Evolutionary conservation across 2,113 vertebrate species (phyloP).

Genomic region (Laticauda laticaudata): DNA sequence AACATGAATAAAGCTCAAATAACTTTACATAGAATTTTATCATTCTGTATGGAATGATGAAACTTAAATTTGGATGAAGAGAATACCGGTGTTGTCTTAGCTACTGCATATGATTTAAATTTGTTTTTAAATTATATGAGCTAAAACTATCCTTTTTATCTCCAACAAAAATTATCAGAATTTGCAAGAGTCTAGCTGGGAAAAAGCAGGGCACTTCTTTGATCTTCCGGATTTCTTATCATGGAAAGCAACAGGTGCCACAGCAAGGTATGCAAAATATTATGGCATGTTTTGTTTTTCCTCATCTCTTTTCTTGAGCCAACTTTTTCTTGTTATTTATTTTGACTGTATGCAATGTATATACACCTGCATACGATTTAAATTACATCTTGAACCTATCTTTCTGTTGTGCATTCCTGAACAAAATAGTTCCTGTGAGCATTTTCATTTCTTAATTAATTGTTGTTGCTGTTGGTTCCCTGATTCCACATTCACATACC

Average conservation of each 20-base stretch:
- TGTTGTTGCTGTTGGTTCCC: conserved; percentile 36
- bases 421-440: conserved; percentile 48
- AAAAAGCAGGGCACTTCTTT: conserved; percentile 85
- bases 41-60: conserved; percentile 11
- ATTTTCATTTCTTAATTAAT: conserved; percentile 49
- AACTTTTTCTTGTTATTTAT: conserved; percentile 61
- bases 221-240: conserved; percentile 95
- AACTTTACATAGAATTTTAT: neutral
- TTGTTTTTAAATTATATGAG: conserved; percentile 8
- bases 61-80: neutral
- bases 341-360: conserved; percentile 62
- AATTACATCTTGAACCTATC: conserved; percentile 76
- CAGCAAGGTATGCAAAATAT: conserved; percentile 80
- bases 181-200: conserved; percentile 72
- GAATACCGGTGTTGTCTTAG: neutral
- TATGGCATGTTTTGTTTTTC: conserved; percentile 44
- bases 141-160: conserved; percentile 21
- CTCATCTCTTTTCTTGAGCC: conserved; percentile 41
- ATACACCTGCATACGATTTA: conserved; percentile 74
- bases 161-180: conserved; percentile 66
- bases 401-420: conserved; percentile 60
- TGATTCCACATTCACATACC: conserved; percentile 28
- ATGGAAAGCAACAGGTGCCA: conserved; percentile 92
- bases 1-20: neutral
- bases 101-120: neutral